Evolutionary conservation across 2,888 invertebrate genomes (phyloP).

Genomic region (Xestia rhomboidea): DNA sequence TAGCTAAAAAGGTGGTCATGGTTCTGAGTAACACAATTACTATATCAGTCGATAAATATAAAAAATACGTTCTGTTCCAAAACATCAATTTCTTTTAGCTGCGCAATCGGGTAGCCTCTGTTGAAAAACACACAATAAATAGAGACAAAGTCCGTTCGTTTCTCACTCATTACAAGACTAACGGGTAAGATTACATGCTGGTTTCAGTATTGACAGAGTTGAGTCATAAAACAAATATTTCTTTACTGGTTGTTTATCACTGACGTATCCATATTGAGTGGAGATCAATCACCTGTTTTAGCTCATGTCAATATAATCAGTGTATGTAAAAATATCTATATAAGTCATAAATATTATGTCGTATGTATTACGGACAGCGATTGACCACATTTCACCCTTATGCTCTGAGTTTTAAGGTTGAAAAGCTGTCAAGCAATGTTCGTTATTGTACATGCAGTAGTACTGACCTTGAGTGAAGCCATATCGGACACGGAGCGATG

Average conservation of each 20-base stretch:
- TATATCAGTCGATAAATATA: background rate
- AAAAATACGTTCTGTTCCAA: background rate
- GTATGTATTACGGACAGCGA: background rate
- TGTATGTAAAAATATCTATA: conserved; percentile 48
- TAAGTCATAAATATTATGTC: conserved; percentile 2
- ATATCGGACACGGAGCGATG: conserved; percentile 99
- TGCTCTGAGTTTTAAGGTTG: background rate
- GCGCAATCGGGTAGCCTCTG: background rate
- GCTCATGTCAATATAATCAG: conserved; percentile 38
- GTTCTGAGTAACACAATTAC: background rate
- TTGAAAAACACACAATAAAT: conserved; percentile 7
- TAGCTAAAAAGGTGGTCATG: conserved; percentile 24
- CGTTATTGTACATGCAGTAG: conserved; percentile 7
- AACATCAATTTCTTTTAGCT: conserved; percentile 6
- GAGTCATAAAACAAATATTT: conserved; percentile 43
- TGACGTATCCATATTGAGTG: conserved; percentile 40
- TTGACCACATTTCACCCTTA: conserved; percentile 1
- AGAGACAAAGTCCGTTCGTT: conserved; percentile 38
- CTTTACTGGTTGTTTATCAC: conserved; percentile 39
- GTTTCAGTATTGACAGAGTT: conserved; percentile 44
- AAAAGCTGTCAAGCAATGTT: background rate
- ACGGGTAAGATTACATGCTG: conserved; percentile 15
- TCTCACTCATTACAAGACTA: background rate
- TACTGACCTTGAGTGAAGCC: conserved; percentile 99
- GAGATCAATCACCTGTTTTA: conserved; percentile 58